These are phyloP conservation scores for Epiblema foenella DNA, from an alignment of 2,888 invertebrate species.

Conservation along the genomic window DNA sequence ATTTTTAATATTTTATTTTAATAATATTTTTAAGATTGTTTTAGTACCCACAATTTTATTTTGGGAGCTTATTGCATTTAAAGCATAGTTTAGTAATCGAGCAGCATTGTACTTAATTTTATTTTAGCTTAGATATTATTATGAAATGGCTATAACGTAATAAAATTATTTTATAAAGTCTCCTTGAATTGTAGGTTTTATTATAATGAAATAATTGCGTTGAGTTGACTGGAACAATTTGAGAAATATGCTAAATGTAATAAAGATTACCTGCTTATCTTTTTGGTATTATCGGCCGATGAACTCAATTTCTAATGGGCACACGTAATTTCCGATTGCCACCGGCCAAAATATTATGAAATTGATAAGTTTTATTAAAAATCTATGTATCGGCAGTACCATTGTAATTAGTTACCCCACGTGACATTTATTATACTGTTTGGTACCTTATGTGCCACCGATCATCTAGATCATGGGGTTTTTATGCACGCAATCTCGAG, in stretches of 20 bases:
- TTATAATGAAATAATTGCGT: neutral
- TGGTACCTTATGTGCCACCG: neutral
- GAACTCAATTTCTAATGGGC: neutral
- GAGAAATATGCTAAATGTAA: neutral
- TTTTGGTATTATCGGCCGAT: neutral
- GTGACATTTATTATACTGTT: no score
- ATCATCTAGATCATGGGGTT: neutral
- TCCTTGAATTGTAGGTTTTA: neutral
- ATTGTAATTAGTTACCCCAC: no score
- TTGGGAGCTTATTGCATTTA: conserved; percentile 34
- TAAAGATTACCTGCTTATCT: neutral
- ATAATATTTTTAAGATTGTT: conserved; percentile 11
- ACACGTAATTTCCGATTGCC: neutral
- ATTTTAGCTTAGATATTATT: conserved; percentile 20
- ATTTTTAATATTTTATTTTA: neutral
- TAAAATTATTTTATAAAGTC: conserved; percentile 12
- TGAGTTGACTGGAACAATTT: conserved; percentile 15
- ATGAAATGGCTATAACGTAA: conserved; percentile 32
- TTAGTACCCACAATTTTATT: neutral
- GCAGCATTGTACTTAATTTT: conserved; percentile 40
- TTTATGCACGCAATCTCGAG: neutral
- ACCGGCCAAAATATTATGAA: no score
- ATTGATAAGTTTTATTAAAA: neutral
- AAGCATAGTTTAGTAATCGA: conserved; percentile 36
- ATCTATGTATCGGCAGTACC: neutral